These are phyloP conservation scores for Troides helena DNA, from an alignment of 2,888 invertebrate genomes.

Conservation along the genomic window DNA sequence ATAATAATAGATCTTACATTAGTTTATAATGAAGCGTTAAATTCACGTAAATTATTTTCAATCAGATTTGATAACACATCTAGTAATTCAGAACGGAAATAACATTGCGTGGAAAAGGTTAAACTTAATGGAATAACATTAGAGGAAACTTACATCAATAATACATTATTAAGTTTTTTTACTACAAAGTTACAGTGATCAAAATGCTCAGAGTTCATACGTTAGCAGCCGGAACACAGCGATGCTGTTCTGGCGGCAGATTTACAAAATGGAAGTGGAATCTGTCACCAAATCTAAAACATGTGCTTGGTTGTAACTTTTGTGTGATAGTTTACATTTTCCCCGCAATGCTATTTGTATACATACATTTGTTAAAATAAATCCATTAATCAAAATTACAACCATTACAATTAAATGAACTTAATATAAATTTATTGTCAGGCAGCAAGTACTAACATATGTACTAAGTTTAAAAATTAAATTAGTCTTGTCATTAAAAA, in stretches of 20 bases:
- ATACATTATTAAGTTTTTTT: too few relatives aligned
- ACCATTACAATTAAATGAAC: slow-evolving; percentile 45
- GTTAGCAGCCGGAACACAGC: too few relatives aligned
- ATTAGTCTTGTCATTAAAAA: slow-evolving; percentile 54
- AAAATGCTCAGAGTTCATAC: too few relatives aligned
- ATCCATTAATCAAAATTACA: slow-evolving; percentile 41
- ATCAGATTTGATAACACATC: slow-evolving; percentile 16
- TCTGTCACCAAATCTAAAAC: too few relatives aligned
- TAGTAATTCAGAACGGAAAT: slow-evolving; percentile 18
- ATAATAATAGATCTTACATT: not conserved
- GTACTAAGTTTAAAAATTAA: slow-evolving; percentile 44
- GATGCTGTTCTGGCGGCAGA: not conserved
- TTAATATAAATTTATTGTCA: slow-evolving; percentile 66
- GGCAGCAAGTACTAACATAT: slow-evolving; percentile 57
- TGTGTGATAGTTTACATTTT: slow-evolving; percentile 36
- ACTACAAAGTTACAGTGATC: too few relatives aligned
- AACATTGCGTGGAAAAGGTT: slow-evolving; percentile 35
- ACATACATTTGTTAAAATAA: slow-evolving; percentile 32
- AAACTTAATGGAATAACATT: slow-evolving; percentile 37
- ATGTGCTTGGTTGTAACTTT: too few relatives aligned
- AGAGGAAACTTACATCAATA: too few relatives aligned
- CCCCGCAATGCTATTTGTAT: slow-evolving; percentile 45
- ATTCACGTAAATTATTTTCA: not conserved
- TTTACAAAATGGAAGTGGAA: not conserved
- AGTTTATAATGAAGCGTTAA: not conserved